phyloP scores from a whole-genome alignment of 2,797 vertebrate genomes.

The Falco novaeseelandiae region DNA sequence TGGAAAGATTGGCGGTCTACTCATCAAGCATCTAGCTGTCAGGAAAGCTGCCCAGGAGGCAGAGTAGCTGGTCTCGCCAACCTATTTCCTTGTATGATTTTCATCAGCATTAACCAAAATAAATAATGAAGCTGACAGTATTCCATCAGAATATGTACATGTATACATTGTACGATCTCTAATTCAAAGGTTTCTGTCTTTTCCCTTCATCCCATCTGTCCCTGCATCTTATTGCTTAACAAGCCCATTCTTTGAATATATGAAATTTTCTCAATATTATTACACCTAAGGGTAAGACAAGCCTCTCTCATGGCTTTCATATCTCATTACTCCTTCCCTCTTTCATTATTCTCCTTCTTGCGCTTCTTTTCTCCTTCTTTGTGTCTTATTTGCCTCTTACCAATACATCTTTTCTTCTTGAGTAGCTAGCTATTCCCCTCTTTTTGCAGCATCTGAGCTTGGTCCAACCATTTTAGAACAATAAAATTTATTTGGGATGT shows the following conservation, averaged over 20 bases:
- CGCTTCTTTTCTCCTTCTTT: not conserved
- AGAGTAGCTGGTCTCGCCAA: not conserved
- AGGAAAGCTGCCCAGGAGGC: not conserved
- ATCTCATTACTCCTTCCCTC: not conserved
- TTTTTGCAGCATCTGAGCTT: not conserved
- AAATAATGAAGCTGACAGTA: not conserved
- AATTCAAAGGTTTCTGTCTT: not conserved
- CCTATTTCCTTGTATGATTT: not conserved
- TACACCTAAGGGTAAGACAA: not conserved
- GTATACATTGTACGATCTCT: not conserved
- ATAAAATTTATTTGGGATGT: not conserved
- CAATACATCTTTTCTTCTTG: not conserved
- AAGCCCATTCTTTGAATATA: not conserved
- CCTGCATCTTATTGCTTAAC: not conserved
- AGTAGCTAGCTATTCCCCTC: not conserved
- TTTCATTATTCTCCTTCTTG: not conserved
- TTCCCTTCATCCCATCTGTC: not conserved
- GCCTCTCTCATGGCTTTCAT: not conserved
- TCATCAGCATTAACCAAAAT: not conserved
- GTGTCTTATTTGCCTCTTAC: not conserved
- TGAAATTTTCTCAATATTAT: not conserved
- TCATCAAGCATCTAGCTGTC: conserved; percentile 1
- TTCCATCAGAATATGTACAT: not conserved
- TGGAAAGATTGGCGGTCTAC: not conserved
- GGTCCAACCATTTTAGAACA: not conserved